Conservation (phyloP, 1,140 invertebrate genomes). For the Protaetia brevitarsis region DNA sequence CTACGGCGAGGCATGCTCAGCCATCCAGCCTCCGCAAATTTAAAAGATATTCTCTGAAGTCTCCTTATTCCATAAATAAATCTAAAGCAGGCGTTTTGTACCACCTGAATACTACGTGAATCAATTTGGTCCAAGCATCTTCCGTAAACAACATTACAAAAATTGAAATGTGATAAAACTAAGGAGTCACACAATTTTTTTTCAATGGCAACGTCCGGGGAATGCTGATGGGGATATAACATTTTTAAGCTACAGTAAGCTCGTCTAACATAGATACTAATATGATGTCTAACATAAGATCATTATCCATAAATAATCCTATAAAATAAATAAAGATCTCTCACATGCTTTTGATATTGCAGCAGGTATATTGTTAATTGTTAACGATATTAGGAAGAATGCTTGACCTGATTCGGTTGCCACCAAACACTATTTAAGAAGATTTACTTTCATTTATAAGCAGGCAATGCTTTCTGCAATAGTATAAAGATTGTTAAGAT, state of each 20-base stretch:
- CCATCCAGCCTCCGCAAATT: not conserved
- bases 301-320: not conserved
- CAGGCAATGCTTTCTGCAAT: too few species aligned
- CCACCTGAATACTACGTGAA: too few species aligned
- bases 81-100: not conserved
- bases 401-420: too few species aligned
- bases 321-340: too few species aligned
- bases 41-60: too few species aligned
- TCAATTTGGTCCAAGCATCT: not conserved
- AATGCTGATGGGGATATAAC: not conserved
- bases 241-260: conserved; percentile 12
- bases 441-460: too few species aligned
- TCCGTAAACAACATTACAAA: not conserved
- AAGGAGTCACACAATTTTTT: not conserved
- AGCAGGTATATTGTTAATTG: not conserved
- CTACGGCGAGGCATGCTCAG: not conserved
- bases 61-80: too few species aligned
- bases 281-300: not conserved
- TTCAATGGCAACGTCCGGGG: not conserved
- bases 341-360: not conserved
- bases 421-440: too few species aligned
- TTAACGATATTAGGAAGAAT: too few species aligned
- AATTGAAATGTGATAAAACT: not conserved
- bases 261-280: not conserved
- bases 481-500: too few species aligned